Evolutionary conservation across 2,797 vertebrate species (phyloP), one percentile per base, ranked within the genome.

Genomic region (Hydrolagus colliei): DNA sequence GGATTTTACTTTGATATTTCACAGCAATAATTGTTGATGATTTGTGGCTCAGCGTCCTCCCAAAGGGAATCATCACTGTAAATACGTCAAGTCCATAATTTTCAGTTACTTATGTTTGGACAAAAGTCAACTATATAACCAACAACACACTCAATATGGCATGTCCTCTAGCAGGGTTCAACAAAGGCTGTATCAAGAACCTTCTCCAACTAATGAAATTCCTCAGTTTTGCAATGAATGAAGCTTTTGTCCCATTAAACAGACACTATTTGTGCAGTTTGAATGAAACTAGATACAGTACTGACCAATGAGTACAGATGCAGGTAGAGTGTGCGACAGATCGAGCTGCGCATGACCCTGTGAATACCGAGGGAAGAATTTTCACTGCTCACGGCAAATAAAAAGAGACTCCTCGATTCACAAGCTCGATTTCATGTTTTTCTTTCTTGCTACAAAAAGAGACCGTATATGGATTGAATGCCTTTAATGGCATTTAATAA

Each of bases 151-250:
- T 35, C 68, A 18, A 65, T 32, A 9, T 68, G 63, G 20, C 32
- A 41, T 68, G 32, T 82, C 78, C 67, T 82, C 67, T 68, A 2
- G 18, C 27, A 11, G 35, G 27, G 63, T 9, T 82, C 41, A 59
- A 68, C 65, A 68, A 67, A 82, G 13, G 9, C 67, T 35, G 27
- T 32, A 68, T 82, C 79, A 20, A 9, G 11, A 13, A 68, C 79
- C 27, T 13, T 32, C 77, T 59, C 11, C 32, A 41, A 35, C 8
- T 27, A 68, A 82, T 68, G 79, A 20, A 68, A 82, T 68, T 68
- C 63, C 79, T 82, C 63, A 20, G 63, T 82, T 82, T 82, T 82
- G 63, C 8, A 82, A 52, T 41, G 65, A 65, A 82, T 41, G 9
- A 68, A 16, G 79, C 63, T 68, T 82, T 68, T 68, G 79, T 82